These are phyloP conservation scores for Madoqua kirkii DNA, from an alignment of 2,113 vertebrate genomes.

Conservation along the genomic window DNA sequence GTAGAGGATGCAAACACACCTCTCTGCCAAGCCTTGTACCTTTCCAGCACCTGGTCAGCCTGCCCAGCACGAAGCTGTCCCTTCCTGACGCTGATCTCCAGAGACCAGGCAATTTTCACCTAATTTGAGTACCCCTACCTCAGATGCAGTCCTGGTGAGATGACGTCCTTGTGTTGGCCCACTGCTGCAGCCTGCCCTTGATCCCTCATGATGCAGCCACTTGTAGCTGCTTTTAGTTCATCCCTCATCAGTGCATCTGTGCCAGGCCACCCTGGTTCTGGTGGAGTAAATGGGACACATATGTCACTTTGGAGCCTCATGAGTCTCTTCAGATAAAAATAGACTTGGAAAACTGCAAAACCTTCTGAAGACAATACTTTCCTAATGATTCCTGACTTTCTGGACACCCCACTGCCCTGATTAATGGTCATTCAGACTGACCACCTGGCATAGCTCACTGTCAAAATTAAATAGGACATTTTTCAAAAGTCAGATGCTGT, in stretches of 20 bases:
- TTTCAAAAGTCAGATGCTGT: constrained; percentile 6
- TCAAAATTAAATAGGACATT: constrained; percentile 35
- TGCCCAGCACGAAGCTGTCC: not conserved
- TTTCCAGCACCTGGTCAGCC: not conserved
- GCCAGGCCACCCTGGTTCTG: not conserved
- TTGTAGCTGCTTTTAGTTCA: not conserved
- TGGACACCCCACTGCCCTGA: constrained; percentile 30
- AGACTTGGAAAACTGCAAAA: constrained; percentile 45
- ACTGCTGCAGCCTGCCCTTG: not conserved
- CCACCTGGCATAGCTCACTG: constrained; percentile 51
- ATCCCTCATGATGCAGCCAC: not conserved
- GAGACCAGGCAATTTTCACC: not conserved
- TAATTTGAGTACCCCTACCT: not conserved
- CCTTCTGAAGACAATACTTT: constrained; percentile 28
- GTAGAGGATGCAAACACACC: not conserved
- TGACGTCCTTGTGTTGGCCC: not conserved
- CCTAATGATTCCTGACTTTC: constrained; percentile 32
- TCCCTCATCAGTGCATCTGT: not conserved
- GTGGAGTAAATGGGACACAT: constrained; percentile 37
- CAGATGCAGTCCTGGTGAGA: not conserved
- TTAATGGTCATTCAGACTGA: constrained; percentile 52
- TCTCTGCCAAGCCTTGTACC: not conserved
- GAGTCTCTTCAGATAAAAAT: constrained; percentile 60
- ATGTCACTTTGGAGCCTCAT: constrained; percentile 4
- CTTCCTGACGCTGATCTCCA: not conserved